phyloP scores from a whole-genome alignment of 2,888 invertebrate species.

The Elysia crispata region DNA sequence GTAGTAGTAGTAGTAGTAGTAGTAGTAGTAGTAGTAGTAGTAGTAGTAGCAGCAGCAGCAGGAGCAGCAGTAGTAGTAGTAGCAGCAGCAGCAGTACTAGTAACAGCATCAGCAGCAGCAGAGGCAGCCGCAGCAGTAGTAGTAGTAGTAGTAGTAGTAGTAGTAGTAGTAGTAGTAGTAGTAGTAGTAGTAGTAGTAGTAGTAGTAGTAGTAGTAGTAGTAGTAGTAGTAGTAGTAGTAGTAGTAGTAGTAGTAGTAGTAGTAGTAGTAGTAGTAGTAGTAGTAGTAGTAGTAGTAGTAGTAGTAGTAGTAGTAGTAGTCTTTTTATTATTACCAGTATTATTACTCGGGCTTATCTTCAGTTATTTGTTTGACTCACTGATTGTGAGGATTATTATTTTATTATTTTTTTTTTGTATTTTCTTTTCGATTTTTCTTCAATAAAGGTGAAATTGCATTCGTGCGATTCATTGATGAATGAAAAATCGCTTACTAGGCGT shows the following conservation, averaged over 20 bases:
- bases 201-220: conserved; percentile 1
- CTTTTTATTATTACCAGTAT: too few species aligned
- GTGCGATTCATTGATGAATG: too few species aligned
- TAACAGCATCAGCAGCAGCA: too few species aligned
- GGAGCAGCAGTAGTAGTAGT: background rate
- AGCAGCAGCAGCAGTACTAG: background rate
- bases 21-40: conserved; percentile 21
- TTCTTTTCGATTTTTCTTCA: too few species aligned
- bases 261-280: conserved; percentile 15
- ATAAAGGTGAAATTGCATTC: too few species aligned
- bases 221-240: background rate
- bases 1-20: conserved; percentile 18
- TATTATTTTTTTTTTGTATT: too few species aligned
- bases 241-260: conserved; percentile 21
- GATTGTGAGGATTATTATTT: too few species aligned
- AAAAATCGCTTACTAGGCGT: too few species aligned
- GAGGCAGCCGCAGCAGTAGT: too few species aligned
- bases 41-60: background rate
- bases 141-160: conserved; percentile 9
- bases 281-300: conserved; percentile 14
- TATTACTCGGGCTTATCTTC: too few species aligned
- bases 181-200: conserved; percentile 4
- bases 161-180: conserved; percentile 9
- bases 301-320: too few species aligned
- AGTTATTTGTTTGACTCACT: too few species aligned